Evolutionary conservation across 2,888 invertebrate genomes (phyloP).

Genomic region (Sinopyrophorus schimmeli): DNA sequence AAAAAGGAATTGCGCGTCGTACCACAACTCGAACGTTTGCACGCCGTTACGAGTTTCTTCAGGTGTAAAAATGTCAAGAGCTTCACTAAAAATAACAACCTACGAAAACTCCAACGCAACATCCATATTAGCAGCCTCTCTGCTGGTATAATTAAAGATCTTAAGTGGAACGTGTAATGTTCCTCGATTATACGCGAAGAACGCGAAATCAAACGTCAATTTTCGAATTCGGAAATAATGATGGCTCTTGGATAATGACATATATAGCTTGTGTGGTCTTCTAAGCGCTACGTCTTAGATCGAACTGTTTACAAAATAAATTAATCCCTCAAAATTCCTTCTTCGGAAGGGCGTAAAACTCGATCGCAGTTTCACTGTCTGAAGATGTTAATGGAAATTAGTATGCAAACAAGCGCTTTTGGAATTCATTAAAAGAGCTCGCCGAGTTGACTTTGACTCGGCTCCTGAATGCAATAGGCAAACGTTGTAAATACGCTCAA

Average conservation of each 20-base stretch:
- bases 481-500: conserved; percentile 2
- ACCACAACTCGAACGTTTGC: conserved; percentile 3
- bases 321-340: conserved; percentile 4
- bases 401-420: conserved; percentile 28
- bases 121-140: conserved; percentile 15
- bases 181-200: no score
- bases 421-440: conserved; percentile 24
- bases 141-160: conserved; percentile 21
- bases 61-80: conserved; percentile 14
- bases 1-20: neutral
- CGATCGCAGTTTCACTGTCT: conserved; percentile 21
- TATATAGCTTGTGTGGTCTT: no score
- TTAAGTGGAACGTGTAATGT: conserved; percentile 1
- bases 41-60: conserved; percentile 6
- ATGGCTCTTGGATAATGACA: no score
- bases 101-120: conserved; percentile 20
- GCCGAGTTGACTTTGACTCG: conserved; percentile 9
- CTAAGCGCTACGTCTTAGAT: no score
- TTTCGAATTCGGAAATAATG: no score
- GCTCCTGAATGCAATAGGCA: conserved; percentile 17
- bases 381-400: conserved; percentile 22
- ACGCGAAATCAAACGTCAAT: no score
- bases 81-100: conserved; percentile 10
- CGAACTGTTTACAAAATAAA: no score
- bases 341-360: conserved; percentile 16